Percentiles rank a stretch among this genome's conserved stretches.
These are phyloP conservation scores for Hylaeus anthracinus DNA, from an alignment of 1,140 invertebrate genomes.

Conservation along the genomic window DNA sequence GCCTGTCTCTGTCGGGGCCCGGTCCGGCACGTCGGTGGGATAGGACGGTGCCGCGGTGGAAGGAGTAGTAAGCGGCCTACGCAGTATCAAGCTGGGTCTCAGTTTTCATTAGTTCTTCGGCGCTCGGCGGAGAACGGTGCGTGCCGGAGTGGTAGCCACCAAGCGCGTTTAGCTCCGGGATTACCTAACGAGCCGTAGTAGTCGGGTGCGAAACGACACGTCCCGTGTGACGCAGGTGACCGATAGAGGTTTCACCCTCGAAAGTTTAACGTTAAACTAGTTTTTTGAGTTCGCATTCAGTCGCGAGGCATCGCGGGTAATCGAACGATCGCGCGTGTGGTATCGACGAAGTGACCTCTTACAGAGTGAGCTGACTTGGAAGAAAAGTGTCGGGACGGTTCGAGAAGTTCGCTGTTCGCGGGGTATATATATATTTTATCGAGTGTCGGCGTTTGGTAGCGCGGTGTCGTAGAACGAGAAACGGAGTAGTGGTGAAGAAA, in stretches of 20 bases:
- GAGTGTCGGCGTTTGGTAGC: not conserved
- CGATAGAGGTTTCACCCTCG: too few species aligned
- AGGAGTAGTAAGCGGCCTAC: constrained; percentile 78
- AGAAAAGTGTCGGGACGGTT: not conserved
- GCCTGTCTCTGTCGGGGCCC: constrained; percentile 43
- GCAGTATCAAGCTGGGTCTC: constrained; percentile 76
- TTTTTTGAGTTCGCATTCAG: too few species aligned
- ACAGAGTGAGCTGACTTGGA: too few species aligned
- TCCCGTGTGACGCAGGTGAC: too few species aligned
- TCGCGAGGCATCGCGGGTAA: too few species aligned
- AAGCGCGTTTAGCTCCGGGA: constrained; percentile 40
- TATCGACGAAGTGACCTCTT: not conserved
- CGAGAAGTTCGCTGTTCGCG: not conserved
- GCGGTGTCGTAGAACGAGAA: not conserved
- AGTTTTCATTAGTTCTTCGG: constrained; percentile 79
- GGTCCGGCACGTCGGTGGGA: constrained; percentile 60
- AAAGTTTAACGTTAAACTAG: too few species aligned
- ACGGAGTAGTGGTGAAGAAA: not conserved
- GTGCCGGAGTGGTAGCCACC: constrained; percentile 54
- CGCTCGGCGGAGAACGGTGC: constrained; percentile 77
- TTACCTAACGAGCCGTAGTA: constrained; percentile 23
- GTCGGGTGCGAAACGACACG: too few species aligned
- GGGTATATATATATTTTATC: not conserved
- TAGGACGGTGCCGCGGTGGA: constrained; percentile 70
- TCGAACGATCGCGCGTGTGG: not conserved